A percentile compares a stretch with the other conserved stretches of the same genome.
These are phyloP conservation scores for Aphelocoma californica DNA, from an alignment of 2,797 vertebrate genomes.

Conservation along the genomic window DNA sequence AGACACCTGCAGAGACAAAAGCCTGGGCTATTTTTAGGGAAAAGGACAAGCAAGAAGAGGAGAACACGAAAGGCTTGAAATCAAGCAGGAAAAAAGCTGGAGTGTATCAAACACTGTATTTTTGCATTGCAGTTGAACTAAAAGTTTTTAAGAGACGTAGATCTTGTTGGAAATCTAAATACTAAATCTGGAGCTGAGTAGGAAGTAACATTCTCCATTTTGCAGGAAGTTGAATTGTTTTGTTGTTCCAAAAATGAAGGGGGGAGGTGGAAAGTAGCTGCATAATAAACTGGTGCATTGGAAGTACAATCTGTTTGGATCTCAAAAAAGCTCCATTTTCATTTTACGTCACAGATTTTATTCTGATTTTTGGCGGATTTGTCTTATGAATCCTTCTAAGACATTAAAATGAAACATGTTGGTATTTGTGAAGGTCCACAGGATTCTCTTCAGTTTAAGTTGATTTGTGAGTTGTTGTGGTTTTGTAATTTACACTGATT, in stretches of 20 bases:
- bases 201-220: conserved; percentile 39
- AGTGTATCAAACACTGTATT: neutral
- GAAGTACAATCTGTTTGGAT: conserved; percentile 24
- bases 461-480: neutral
- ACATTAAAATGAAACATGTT: neutral
- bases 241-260: conserved; percentile 26
- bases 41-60: neutral
- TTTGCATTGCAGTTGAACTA: neutral
- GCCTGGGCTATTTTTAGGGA: neutral
- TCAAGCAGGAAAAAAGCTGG: neutral
- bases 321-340: neutral
- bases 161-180: neutral
- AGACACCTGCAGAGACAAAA: neutral
- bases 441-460: neutral
- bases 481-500: neutral
- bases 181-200: conserved; percentile 59
- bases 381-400: neutral
- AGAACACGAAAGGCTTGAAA: neutral
- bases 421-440: neutral
- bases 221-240: conserved; percentile 54
- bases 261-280: neutral
- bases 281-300: neutral
- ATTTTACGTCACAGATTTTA: neutral
- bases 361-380: neutral
- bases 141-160: neutral